Evolutionary conservation across 2,113 vertebrate genomes (phyloP).

Genomic region (Albula goreensis): DNA sequence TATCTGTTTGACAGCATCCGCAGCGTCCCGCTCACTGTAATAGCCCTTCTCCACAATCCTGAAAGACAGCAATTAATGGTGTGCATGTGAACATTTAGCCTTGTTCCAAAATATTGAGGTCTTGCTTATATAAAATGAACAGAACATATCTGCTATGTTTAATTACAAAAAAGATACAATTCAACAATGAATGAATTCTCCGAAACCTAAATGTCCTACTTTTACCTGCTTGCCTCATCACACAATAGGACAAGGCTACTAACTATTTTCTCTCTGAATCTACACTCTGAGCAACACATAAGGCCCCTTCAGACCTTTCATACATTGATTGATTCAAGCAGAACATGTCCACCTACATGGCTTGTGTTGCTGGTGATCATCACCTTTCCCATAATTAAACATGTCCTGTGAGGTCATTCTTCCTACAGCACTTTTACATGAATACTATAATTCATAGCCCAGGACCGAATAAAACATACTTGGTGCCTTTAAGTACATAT

Average conservation of each 20-base stretch:
- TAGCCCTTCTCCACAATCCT: slow-evolving; percentile 89
- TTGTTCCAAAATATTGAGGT: background rate
- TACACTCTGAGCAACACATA: background rate
- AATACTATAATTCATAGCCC: no score
- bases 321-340: background rate
- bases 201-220: background rate
- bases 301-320: background rate
- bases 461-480: no score
- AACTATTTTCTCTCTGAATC: no score
- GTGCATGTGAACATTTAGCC: background rate
- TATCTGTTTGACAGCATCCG: slow-evolving; percentile 84
- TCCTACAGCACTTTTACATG: no score
- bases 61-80: slow-evolving; percentile 42
- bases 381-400: no score
- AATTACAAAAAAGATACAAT: background rate
- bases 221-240: no score
- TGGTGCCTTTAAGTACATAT: no score
- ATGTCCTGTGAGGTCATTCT: no score
- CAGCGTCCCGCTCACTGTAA: slow-evolving; percentile 84
- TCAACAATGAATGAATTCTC: background rate
- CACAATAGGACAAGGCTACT: no score
- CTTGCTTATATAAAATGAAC: background rate
- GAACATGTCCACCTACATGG: background rate
- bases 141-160: background rate
- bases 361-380: background rate